Conservation (phyloP, 2,113 vertebrate genomes). For the Saimiri boliviensis region DNA sequence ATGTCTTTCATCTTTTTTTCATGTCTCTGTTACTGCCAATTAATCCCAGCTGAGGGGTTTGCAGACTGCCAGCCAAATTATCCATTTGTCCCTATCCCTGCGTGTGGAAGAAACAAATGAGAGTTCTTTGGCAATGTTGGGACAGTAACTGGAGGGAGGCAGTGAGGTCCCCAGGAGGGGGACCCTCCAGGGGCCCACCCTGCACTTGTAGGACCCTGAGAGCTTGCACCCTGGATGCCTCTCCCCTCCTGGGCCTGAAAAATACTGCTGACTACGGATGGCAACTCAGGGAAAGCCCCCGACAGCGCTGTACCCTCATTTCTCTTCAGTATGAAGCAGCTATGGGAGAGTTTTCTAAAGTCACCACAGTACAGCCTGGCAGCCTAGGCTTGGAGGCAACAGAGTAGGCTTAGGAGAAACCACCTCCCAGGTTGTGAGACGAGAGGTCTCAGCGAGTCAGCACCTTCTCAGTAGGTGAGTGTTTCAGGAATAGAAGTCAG, state of each 20-base stretch:
- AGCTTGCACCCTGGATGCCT: background rate
- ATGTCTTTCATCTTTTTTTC: background rate
- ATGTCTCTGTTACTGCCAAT: background rate
- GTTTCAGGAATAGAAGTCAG: fast-evolving
- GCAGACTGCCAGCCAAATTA: fast-evolving
- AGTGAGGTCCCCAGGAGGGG: background rate
- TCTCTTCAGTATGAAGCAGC: background rate
- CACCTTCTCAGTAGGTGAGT: background rate
- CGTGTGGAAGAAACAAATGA: background rate
- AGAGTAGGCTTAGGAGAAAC: too few relatives aligned
- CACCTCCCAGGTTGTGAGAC: too few relatives aligned
- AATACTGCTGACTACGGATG: background rate
- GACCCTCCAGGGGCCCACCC: background rate
- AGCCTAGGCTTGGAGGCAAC: background rate
- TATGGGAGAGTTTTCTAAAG: background rate
- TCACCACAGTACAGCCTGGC: fast-evolving
- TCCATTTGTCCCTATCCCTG: fast-evolving
- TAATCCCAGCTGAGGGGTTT: background rate
- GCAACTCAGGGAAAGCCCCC: background rate
- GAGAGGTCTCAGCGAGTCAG: background rate
- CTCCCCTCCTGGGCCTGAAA: background rate
- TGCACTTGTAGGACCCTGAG: background rate
- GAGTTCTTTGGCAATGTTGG: background rate
- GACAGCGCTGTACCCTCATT: fast-evolving
- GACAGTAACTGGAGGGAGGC: fast-evolving